Base-by-base conservation (phyloP, 2,888 invertebrate species). In the Imbricaverruca yamaguchii region DNA sequence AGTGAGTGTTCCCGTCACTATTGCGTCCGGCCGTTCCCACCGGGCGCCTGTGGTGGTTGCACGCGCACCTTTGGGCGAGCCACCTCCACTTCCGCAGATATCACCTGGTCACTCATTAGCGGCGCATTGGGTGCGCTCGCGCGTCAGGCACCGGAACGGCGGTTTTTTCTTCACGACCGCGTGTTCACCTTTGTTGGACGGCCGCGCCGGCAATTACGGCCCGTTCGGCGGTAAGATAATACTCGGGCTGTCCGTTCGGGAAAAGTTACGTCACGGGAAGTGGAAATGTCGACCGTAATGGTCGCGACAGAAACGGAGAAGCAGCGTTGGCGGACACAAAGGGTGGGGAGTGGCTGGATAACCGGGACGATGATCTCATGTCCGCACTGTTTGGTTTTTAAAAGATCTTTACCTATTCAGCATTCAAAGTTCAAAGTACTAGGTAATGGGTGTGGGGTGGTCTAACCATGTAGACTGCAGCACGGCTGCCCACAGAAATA, bases 51-150 rank as follows among this genome's bases (percentile, higher is more conserved):
- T n/a, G 21, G 63, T 18, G n/a, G 61, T 21, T 9, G 63, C 63
- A 18, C 18, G n/a, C 63, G 63, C 63, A 63, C 63, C 61, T 13
- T 61, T 15, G 61, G 8, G 61, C 15, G 18, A 21, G 18, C 18
- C 21, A 13, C 9, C 65, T 65, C 23, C 65, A 23, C 67, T 67
- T 67, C 67, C 67, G 67, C 39, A 12, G 67, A 21, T 67, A 67
- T 67, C 67, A 67, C 67, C 67, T 67, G 67, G 67, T 12, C 67
- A 21, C 67, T 25, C 67, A 25, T 67, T 67, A 67, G 25, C 25
- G 25, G 23, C 13, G 23, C 25, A 67, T 67, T 67, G 67, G 67
- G 23, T 23, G 10, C 8, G 23, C 67, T 23, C 4, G n/a, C 67
- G 67, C 25, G 23, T 23, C 25, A 23, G 25, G 3, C 23, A 67